Evolutionary conservation across 2,888 invertebrate genomes (phyloP).

Genomic region (Lycophotia porphyrea): DNA sequence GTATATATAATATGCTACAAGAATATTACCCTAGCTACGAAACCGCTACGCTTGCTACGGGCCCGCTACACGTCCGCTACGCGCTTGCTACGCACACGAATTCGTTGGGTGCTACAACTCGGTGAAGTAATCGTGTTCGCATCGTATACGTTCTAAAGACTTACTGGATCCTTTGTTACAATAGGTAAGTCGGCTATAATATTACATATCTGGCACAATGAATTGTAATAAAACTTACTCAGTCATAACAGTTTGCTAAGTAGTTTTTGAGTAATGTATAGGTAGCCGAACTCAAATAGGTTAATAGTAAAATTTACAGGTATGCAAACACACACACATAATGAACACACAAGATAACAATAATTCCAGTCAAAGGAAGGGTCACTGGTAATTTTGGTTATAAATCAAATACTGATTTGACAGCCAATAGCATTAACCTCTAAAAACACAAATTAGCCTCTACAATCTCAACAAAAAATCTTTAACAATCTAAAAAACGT

Average conservation of each 20-base stretch:
- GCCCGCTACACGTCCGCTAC: slow-evolving; percentile 21
- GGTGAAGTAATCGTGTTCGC: slow-evolving; percentile 37
- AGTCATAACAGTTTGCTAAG: neutral
- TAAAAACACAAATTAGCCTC: slow-evolving; percentile 29
- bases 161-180: slow-evolving; percentile 34
- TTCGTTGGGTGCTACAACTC: slow-evolving; percentile 5
- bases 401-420: neutral
- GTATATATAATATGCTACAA: neutral
- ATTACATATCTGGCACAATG: slow-evolving; percentile 28
- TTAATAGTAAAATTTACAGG: neutral
- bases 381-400: neutral
- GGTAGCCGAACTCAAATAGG: neutral
- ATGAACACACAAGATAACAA: neutral
- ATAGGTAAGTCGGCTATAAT: slow-evolving; percentile 26
- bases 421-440: neutral
- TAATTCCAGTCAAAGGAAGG: neutral
- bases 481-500: slow-evolving; percentile 51
- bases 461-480: slow-evolving; percentile 29
- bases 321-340: neutral
- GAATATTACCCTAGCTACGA: neutral
- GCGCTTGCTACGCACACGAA: slow-evolving; percentile 26
- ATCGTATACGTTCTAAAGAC: slow-evolving; percentile 31
- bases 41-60: slow-evolving; percentile 36
- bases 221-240: neutral
- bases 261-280: neutral